Evolutionary conservation across 2,113 vertebrate genomes (phyloP), one percentile per base, ranked within the genome.

Genomic region (Mustela lutreola): DNA sequence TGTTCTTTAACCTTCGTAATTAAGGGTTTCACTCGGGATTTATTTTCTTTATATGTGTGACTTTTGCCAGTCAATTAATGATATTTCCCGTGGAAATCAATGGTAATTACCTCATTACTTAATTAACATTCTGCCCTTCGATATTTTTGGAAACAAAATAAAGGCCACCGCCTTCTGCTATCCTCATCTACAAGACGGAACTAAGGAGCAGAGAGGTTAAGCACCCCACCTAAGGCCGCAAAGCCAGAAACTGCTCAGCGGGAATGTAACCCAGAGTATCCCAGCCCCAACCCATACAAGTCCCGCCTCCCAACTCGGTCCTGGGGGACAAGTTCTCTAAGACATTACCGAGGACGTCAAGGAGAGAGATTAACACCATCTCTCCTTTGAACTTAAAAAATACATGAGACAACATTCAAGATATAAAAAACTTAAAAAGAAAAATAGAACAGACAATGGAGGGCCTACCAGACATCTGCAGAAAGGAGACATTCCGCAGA

Each of bases 1-100:
- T 10, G 4, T 58, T 94, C 73, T 91, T 83, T 65, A 82, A 78
- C 95, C 86, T 53, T 91, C 50, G 60, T 19, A 82, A 58, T 60
- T 92, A 89, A 62, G 31, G 71, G 36, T 36, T 83, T 91, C 21
- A 15, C 31, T 79, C 63, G 33, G 18, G 15, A 82, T 70, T 62
- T 67, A 56, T 70, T 39, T 82, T 82, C 50, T 83, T 83, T 36
- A 4, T 48, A 67, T 75, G 53, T 67, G 26, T 94, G 50, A 87
- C 76, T 63, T 92, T 15, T 65, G 36, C 75, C 50, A 33, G 65
- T 60, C 90, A 31, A 79, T 45, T 70, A 96, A 80, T 28, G 28
- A 2, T 67, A 78, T 50, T 88, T 93, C 81, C 36, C 65, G 73
- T 78, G 45, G 48, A 94, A 96, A 88, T 78, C 48, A 93, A 78